Conservation (phyloP, 2,888 invertebrate genomes). For the Trichogramma dendrolimi region DNA sequence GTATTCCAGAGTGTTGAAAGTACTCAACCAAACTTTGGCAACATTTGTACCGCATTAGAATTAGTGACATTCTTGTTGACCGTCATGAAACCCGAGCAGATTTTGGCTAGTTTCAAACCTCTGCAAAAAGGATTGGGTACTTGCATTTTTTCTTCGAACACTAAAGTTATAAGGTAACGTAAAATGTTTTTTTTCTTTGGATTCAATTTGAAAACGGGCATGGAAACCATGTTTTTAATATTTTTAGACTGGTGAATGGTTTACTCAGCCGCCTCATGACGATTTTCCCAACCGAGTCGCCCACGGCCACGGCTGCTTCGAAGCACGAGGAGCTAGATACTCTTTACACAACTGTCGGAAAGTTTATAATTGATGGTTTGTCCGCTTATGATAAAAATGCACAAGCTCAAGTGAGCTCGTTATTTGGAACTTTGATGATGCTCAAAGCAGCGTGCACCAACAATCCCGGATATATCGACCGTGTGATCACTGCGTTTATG, state of each 20-base stretch:
- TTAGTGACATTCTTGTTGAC: slow-evolving; percentile 81
- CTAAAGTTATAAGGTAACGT: slow-evolving; percentile 69
- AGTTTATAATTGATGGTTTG: slow-evolving; percentile 81
- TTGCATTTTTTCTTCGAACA: slow-evolving; percentile 83
- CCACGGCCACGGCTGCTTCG: slow-evolving; percentile 73
- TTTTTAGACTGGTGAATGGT: slow-evolving; percentile 70
- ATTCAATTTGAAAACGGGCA: not conserved
- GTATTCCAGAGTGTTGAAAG: slow-evolving; percentile 65
- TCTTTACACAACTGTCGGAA: slow-evolving; percentile 83
- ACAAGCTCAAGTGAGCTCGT: slow-evolving; percentile 68
- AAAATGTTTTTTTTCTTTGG: not conserved
- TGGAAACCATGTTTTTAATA: too few species aligned
- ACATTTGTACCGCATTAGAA: slow-evolving; percentile 90
- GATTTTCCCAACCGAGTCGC: slow-evolving; percentile 82
- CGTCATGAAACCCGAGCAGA: slow-evolving; percentile 80
- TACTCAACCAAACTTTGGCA: slow-evolving; percentile 72
- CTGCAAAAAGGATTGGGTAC: slow-evolving; percentile 85
- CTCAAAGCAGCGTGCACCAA: slow-evolving; percentile 92
- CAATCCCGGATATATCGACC: slow-evolving; percentile 88
- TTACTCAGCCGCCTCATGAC: slow-evolving; percentile 83
- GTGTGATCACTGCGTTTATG: slow-evolving; percentile 86
- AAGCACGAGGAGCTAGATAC: slow-evolving; percentile 88
- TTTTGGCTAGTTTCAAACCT: slow-evolving; percentile 78
- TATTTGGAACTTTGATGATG: slow-evolving; percentile 93
- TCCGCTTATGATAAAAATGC: slow-evolving; percentile 81